These are phyloP conservation scores for Fundulus diaphanus DNA, from an alignment of 2,797 vertebrate genomes.

Conservation along the genomic window DNA sequence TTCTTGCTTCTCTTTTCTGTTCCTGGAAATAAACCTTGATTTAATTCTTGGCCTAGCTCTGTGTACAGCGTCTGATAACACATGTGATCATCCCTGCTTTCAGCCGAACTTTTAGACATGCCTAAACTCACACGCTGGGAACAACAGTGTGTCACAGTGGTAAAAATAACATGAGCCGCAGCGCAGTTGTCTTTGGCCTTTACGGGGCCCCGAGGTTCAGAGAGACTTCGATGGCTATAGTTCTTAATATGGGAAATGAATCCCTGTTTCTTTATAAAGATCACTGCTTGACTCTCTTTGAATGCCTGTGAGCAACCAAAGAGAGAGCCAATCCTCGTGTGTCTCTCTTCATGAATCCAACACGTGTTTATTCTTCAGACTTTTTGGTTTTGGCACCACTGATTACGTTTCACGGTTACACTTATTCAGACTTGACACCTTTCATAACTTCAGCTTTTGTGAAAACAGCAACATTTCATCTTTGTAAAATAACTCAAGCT, in stretches of 20 bases:
- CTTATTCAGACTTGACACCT: neutral
- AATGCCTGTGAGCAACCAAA: constrained; percentile 42
- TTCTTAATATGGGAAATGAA: constrained; percentile 59
- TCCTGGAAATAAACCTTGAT: too few relatives aligned
- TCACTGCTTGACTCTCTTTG: constrained; percentile 54
- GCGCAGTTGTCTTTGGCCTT: constrained; percentile 52
- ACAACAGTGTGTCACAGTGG: constrained; percentile 24
- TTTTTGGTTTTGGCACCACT: constrained; percentile 8
- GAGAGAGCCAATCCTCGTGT: constrained; percentile 26
- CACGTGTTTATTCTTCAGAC: neutral
- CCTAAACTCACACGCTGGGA: constrained; percentile 14
- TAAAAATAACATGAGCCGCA: constrained; percentile 41
- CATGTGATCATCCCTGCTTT: constrained; percentile 22
- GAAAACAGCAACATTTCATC: too few relatives aligned
- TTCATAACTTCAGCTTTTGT: too few relatives aligned
- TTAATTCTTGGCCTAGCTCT: too few relatives aligned
- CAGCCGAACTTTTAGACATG: constrained; percentile 33
- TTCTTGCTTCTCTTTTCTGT: too few relatives aligned
- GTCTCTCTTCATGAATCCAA: neutral
- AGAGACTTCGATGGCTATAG: constrained; percentile 60
- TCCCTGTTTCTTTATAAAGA: constrained; percentile 54
- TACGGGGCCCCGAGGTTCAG: constrained; percentile 44
- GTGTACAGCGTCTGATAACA: too few relatives aligned
- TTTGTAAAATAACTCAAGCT: too few relatives aligned
- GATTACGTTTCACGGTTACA: neutral